Evolutionary conservation across 2,888 invertebrate genomes (phyloP), one percentile per base, ranked within the genome.

Genomic region (Parapristionchus giblindavisi): DNA sequence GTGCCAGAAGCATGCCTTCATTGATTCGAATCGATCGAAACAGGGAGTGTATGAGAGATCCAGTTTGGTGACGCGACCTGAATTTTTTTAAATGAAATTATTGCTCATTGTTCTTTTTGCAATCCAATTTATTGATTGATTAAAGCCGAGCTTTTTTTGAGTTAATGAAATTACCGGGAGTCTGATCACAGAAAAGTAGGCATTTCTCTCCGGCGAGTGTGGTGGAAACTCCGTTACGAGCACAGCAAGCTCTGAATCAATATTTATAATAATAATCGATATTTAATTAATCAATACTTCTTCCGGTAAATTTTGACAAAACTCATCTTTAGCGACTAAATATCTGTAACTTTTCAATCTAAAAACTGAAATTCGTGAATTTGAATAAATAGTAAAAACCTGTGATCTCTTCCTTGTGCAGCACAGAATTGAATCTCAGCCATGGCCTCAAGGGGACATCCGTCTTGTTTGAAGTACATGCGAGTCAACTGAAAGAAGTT

Each of bases 381-480:
- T n/a, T n/a, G n/a, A n/a, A n/a, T n/a, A n/a, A n/a, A n/a, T n/a
- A n/a, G n/a, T n/a, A n/a, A n/a, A n/a, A n/a, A 72, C 72, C 58
- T 32, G 34, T 72, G 72, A 48, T 72, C 60, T 72, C 72, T 58
- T 43, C 83, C 84, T 70, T 84, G 83, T 32, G 84, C 85, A 27
- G 84, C 85, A 76, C 85, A 85, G 79, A 84, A 85, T 61, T 86
- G 86, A 76, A 86, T 81, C 66, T 85, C 85, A 54, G 77, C 77
- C 84, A 85, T 84, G 17, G 86, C 86, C 36, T 80, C 85, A 36
- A 86, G 75, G 14, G 86, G 86, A 58, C 86, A 86, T 43, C 81
- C 77, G 72, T 86, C 86, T 60, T 86, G 83, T 70, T 85, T 85
- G 80, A 86, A 84, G 80, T 86, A 86, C 86, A 86, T 85, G 11